A percentile compares a stretch with the other conserved stretches of the same genome.
Conservation (phyloP, 2,113 vertebrate genomes). For the Rhinogobius similis region DNA sequence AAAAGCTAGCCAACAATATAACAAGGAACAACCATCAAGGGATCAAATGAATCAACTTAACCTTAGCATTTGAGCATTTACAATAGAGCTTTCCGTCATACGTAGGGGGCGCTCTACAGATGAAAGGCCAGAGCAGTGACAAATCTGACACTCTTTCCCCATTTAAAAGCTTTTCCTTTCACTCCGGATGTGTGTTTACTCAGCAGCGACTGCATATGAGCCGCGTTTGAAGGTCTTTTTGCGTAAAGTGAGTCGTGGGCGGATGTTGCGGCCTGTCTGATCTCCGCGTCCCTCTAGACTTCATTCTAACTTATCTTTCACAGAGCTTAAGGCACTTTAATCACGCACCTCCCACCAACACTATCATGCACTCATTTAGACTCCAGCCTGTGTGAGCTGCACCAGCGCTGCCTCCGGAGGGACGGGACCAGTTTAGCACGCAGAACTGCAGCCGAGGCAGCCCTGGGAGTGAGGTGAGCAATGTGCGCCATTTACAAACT, state of each 20-base stretch:
- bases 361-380: background rate
- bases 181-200: slow-evolving; percentile 8
- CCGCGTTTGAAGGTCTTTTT: slow-evolving; percentile 48
- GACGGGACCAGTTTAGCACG: background rate
- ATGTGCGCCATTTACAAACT: background rate
- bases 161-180: slow-evolving; percentile 35
- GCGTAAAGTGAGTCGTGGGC: slow-evolving; percentile 30
- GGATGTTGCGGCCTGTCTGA: slow-evolving; percentile 18
- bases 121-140: background rate
- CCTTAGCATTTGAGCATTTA: no score
- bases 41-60: no score
- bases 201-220: slow-evolving; percentile 35
- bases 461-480: background rate
- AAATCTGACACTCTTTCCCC: background rate
- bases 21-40: no score
- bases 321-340: slow-evolving; percentile 49
- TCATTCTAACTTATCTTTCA: slow-evolving; percentile 24
- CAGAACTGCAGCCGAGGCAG: background rate
- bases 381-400: background rate
- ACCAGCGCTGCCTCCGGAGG: background rate
- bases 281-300: slow-evolving; percentile 29
- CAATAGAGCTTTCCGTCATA: no score
- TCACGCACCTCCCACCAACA: slow-evolving; percentile 18
- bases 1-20: no score
- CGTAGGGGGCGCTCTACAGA: background rate